Conservation (phyloP, 1,140 invertebrate species). For the Chrysopa pallens region DNA sequence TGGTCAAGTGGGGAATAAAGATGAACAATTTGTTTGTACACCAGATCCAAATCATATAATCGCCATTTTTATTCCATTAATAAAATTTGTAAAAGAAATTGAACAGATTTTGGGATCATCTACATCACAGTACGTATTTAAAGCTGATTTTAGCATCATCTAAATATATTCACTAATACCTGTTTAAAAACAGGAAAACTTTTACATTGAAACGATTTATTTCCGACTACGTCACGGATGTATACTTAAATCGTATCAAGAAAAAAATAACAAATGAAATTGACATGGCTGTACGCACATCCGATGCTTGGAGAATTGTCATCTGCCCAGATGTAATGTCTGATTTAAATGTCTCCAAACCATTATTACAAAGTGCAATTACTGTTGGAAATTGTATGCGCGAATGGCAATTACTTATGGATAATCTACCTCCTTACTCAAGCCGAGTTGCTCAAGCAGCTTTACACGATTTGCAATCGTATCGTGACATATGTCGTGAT, state of each 20-base stretch:
- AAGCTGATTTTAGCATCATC: no score
- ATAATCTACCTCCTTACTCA: constrained; percentile 50
- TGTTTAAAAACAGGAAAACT: constrained; percentile 24
- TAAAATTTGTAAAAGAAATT: constrained; percentile 59
- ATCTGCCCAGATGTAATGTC: constrained; percentile 46
- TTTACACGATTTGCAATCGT: constrained; percentile 47
- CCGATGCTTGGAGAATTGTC: constrained; percentile 53
- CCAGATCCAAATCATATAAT: constrained; percentile 59
- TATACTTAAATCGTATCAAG: constrained; percentile 40
- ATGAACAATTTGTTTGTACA: constrained; percentile 38
- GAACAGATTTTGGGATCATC: constrained; percentile 43
- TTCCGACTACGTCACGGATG: constrained; percentile 55
- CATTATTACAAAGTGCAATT: constrained; percentile 53
- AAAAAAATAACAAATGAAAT: constrained; percentile 37
- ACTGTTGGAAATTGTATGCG: constrained; percentile 49
- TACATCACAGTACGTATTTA: constrained; percentile 11
- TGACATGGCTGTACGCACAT: constrained; percentile 47
- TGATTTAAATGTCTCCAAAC: constrained; percentile 37
- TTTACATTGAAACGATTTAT: constrained; percentile 57
- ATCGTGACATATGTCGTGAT: constrained; percentile 55
- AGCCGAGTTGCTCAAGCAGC: constrained; percentile 51
- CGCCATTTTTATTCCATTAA: constrained; percentile 53
- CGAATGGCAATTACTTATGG: constrained; percentile 48
- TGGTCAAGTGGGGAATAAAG: constrained; percentile 22
- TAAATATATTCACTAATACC: no score